These are phyloP conservation scores for Lateolabrax maculatus DNA, from an alignment of 2,797 vertebrate species.

Conservation along the genomic window DNA sequence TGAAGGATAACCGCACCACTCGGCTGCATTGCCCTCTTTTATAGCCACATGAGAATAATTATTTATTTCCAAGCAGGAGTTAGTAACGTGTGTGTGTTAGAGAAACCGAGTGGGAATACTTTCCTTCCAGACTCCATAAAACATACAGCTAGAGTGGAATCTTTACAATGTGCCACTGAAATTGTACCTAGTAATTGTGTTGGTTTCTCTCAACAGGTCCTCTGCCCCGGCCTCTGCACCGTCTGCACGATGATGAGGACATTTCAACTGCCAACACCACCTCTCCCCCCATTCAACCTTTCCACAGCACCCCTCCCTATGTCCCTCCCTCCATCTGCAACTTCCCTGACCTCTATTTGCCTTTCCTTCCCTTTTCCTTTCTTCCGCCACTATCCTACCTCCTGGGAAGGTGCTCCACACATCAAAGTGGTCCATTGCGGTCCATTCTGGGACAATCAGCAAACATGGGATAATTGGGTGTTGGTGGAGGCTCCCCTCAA, in stretches of 20 bases:
- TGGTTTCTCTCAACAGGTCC: constrained; percentile 21
- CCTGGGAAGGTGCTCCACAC: constrained; percentile 69
- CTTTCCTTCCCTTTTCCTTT: constrained; percentile 2
- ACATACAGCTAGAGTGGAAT: constrained; percentile 9
- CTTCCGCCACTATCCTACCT: constrained; percentile 23
- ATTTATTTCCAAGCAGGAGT: constrained; percentile 28
- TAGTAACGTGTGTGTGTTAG: constrained; percentile 3
- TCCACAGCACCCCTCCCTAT: neutral
- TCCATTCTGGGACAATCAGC: constrained; percentile 71
- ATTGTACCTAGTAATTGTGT: constrained; percentile 1
- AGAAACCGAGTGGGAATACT: neutral
- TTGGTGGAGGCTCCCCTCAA: constrained; percentile 56
- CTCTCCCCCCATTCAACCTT: neutral
- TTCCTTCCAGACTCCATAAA: constrained; percentile 30
- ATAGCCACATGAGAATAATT: constrained; percentile 13
- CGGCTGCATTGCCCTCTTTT: constrained; percentile 18
- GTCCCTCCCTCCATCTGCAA: neutral
- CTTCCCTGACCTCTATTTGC: constrained; percentile 40
- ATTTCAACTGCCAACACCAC: neutral
- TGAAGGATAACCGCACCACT: constrained; percentile 41
- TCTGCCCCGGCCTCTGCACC: neutral
- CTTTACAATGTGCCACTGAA: constrained; percentile 16
- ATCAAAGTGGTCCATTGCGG: constrained; percentile 57
- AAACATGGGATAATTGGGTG: constrained; percentile 78
- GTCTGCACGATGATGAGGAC: neutral